Conservation (phyloP, 2,797 vertebrate species). For the Arremon aurantiirostris region DNA sequence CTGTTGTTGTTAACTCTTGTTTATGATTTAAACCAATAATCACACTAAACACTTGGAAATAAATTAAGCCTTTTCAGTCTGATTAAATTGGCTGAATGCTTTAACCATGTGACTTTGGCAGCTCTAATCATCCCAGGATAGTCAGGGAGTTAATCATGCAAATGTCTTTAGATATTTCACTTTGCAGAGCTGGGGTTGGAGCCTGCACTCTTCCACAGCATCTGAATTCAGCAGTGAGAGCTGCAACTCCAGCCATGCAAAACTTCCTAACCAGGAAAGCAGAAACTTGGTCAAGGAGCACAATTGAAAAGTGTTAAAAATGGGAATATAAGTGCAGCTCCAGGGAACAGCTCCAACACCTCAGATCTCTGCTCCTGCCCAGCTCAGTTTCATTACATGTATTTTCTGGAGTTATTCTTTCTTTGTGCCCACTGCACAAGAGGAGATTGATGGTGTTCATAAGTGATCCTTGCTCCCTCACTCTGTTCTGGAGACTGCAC, state of each 20-base stretch:
- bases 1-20: background rate
- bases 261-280: background rate
- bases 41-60: conserved; percentile 45
- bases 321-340: background rate
- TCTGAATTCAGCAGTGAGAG: background rate
- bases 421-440: background rate
- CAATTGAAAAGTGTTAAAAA: background rate
- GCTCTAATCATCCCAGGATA: conserved; percentile 52
- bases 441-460: background rate
- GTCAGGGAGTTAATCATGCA: conserved; percentile 42
- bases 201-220: background rate
- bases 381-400: accelerated
- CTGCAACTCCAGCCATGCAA: background rate
- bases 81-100: conserved; percentile 51
- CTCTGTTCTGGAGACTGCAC: background rate
- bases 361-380: accelerated
- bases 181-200: conserved; percentile 5
- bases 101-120: background rate
- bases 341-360: background rate
- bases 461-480: background rate
- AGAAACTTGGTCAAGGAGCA: background rate
- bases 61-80: conserved; percentile 46
- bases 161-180: conserved; percentile 4
- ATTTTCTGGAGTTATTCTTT: background rate
- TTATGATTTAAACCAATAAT: conserved; percentile 43